Conservation (phyloP, 2,113 vertebrate species). For the Larimichthys polyactis region DNA sequence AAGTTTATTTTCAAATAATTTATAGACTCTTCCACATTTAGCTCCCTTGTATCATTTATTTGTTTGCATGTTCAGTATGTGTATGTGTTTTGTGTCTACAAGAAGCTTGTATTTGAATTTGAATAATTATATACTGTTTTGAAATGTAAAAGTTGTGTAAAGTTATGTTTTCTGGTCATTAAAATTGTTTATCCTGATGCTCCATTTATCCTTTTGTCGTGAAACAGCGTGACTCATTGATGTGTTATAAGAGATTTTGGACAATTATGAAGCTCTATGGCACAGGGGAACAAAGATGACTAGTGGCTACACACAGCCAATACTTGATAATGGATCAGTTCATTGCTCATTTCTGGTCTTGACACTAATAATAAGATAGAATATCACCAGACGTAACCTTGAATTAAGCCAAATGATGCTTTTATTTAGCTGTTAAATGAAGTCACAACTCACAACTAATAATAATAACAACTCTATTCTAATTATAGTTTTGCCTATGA, state of each 20-base stretch:
- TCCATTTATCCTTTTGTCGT: not conserved
- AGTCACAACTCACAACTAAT: not conserved
- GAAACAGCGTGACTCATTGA: not conserved
- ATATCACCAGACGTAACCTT: not conserved
- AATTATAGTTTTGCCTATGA: not conserved
- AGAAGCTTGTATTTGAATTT: too few species aligned
- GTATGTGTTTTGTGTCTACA: not conserved
- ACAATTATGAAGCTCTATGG: not conserved
- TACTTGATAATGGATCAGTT: not conserved
- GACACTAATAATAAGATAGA: not conserved
- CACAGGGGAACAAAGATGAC: not conserved
- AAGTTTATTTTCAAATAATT: too few species aligned
- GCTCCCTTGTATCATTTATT: too few species aligned
- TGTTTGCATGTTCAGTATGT: too few species aligned
- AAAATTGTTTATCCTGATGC: not conserved
- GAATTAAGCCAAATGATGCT: not conserved
- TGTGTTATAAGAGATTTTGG: not conserved
- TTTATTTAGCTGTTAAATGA: too few species aligned
- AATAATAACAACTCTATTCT: not conserved
- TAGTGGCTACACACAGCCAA: not conserved
- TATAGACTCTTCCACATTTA: too few species aligned
- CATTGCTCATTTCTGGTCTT: not conserved
- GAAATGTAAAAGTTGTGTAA: too few species aligned
- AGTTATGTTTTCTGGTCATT: too few species aligned
- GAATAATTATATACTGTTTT: too few species aligned